Percentiles rank a stretch among this genome's conserved stretches.
These are phyloP conservation scores for Phodopus roborovskii DNA, from an alignment of 2,113 vertebrate genomes.

Conservation along the genomic window DNA sequence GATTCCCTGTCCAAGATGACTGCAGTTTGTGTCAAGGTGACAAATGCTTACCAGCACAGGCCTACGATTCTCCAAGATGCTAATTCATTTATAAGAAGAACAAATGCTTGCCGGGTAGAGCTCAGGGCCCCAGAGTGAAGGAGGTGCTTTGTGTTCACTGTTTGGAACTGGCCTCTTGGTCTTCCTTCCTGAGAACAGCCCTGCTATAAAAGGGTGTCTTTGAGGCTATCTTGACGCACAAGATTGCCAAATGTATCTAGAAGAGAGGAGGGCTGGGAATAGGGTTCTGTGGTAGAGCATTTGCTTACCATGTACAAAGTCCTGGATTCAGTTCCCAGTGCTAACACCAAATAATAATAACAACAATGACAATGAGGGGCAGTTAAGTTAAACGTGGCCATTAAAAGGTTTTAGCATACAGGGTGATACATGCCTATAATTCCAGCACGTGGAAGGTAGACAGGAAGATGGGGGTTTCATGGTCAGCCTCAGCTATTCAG, in stretches of 20 bases:
- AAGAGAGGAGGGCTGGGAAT: background rate
- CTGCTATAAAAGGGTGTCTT: background rate
- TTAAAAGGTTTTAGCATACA: background rate
- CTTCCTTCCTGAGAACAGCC: background rate
- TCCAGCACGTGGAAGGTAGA: background rate
- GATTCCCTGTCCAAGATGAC: background rate
- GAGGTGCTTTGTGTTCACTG: background rate
- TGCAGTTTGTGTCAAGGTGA: background rate
- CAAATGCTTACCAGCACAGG: background rate
- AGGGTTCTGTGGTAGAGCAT: background rate
- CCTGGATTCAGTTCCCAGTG: background rate
- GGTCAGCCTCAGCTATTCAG: background rate
- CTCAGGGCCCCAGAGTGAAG: background rate
- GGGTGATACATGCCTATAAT: background rate
- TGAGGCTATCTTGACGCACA: background rate
- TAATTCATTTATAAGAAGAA: background rate
- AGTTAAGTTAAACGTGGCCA: background rate
- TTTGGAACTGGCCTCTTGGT: background rate
- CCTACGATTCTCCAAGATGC: background rate
- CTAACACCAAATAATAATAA: background rate
- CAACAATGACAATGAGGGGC: background rate
- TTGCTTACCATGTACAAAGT: background rate
- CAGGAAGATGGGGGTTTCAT: background rate
- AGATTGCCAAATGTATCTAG: background rate
- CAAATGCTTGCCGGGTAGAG: background rate